A percentile compares a stretch with the other conserved stretches of the same genome.
These are phyloP conservation scores for Andrena bucephala DNA, from an alignment of 2,888 invertebrate species.

Conservation along the genomic window DNA sequence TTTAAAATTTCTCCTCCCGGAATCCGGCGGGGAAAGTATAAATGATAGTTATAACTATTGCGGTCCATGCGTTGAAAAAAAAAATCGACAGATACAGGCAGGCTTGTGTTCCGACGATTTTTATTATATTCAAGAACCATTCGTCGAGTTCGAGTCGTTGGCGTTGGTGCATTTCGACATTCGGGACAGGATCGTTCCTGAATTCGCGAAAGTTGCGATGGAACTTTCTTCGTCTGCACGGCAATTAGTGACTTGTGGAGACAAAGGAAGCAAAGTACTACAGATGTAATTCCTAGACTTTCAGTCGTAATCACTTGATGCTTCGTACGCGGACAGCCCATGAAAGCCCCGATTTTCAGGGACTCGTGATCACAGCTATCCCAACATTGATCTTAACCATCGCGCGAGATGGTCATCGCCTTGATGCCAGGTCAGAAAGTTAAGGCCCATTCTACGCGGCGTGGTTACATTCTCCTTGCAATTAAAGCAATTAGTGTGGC, in stretches of 20 bases:
- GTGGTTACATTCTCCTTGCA: conserved; percentile 62
- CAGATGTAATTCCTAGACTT: no score
- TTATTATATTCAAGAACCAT: conserved; percentile 9
- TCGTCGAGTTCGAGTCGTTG: not conserved
- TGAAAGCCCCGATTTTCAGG: conserved; percentile 21
- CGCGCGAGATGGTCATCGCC: conserved; percentile 23
- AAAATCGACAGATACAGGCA: conserved; percentile 16
- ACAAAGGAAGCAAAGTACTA: no score
- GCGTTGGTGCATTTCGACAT: not conserved
- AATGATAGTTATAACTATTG: conserved; percentile 36
- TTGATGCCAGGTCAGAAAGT: conserved; percentile 54
- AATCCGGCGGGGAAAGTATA: conserved; percentile 53
- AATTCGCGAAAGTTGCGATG: conserved; percentile 40
- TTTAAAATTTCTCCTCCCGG: conserved; percentile 47
- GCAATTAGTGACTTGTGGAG: not conserved
- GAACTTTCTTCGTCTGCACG: not conserved
- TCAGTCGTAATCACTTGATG: not conserved
- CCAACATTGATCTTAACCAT: not conserved
- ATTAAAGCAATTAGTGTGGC: conserved; percentile 68
- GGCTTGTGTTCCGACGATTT: not conserved
- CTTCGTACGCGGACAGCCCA: no score
- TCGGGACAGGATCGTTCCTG: conserved; percentile 12
- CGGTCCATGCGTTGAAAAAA: not conserved
- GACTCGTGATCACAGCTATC: not conserved
- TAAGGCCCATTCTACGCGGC: conserved; percentile 41